A percentile compares a stretch with the other conserved stretches of the same genome.
These are phyloP conservation scores for Drosophila novamexicana DNA, from an alignment of 1,140 invertebrate species.

Conservation along the genomic window DNA sequence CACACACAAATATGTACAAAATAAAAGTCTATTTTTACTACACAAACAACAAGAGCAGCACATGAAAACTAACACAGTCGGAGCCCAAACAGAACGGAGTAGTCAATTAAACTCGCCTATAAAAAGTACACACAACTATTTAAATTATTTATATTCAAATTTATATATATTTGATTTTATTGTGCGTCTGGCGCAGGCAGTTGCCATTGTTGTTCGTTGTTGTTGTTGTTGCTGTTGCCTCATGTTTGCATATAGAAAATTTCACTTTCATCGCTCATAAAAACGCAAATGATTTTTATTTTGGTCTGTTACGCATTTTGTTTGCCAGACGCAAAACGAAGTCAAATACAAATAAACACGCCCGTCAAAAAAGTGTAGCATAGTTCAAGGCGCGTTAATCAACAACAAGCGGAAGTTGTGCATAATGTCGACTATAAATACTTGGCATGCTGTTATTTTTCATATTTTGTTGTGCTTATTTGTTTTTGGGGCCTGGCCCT, in stretches of 20 bases:
- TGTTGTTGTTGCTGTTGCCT: constrained; percentile 1
- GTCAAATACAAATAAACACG: constrained; percentile 2
- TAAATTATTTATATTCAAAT: constrained; percentile 46
- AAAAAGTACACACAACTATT: constrained; percentile 34
- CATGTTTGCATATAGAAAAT: constrained; percentile 30
- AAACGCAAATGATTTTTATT: constrained; percentile 58
- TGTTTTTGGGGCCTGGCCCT: constrained; percentile 25
- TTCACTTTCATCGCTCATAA: constrained; percentile 75
- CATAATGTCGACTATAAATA: constrained; percentile 42
- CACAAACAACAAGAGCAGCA: constrained; percentile 30
- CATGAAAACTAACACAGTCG: constrained; percentile 9
- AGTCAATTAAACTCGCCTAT: constrained; percentile 1
- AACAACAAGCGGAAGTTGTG: constrained; percentile 47
- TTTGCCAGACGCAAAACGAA: constrained; percentile 1
- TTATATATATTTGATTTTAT: constrained; percentile 69
- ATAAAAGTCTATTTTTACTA: constrained; percentile 42
- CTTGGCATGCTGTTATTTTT: constrained; percentile 27
- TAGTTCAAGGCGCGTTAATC: constrained; percentile 68
- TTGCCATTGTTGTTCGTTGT: constrained; percentile 35
- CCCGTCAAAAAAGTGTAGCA: constrained; percentile 44
- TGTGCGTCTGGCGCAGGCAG: constrained; percentile 18
- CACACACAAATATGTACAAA: constrained; percentile 29
- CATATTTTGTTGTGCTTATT: constrained; percentile 16
- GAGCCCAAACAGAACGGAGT: constrained; percentile 8
- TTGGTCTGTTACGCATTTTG: constrained; percentile 13